Percentiles rank a stretch among this genome's conserved stretches.
Evolutionary conservation across 2,888 invertebrate genomes (phyloP).

Genomic region (Tineola bisselliella): DNA sequence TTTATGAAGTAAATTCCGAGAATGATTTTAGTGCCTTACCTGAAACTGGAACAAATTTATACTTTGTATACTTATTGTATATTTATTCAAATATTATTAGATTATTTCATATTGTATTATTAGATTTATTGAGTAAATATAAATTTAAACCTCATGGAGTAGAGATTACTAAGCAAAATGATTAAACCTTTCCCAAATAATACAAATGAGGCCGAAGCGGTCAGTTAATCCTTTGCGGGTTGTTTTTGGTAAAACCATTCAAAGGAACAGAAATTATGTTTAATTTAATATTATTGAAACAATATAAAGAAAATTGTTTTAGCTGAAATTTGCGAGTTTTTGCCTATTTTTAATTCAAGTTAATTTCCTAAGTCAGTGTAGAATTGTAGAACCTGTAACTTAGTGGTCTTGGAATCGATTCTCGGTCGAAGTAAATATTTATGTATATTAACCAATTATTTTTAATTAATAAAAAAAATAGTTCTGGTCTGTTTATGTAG

Average conservation of each 20-base stretch:
- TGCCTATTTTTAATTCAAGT: not conserved
- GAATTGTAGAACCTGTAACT: too few species aligned
- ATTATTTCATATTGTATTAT: not conserved
- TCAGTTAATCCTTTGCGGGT: not conserved
- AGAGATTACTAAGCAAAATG: not conserved
- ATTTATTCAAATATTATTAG: too few species aligned
- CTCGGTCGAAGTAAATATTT: too few species aligned
- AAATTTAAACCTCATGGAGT: not conserved
- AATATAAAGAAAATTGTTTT: slow-evolving; percentile 8
- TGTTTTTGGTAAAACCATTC: not conserved
- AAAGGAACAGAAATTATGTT: not conserved
- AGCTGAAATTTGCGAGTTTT: not conserved
- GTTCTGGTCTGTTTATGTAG: too few species aligned
- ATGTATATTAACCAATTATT: too few species aligned
- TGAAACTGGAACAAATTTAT: too few species aligned
- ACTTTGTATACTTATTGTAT: too few species aligned
- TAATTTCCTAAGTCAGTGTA: not conserved
- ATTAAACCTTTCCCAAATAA: not conserved
- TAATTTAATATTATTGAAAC: slow-evolving; percentile 1
- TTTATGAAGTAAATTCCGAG: too few species aligned
- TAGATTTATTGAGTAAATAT: not conserved
- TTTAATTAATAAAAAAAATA: too few species aligned
- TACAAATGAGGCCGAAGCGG: not conserved
- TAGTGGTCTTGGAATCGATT: too few species aligned
- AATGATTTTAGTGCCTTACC: too few species aligned